phyloP scores from a whole-genome alignment of 1,140 invertebrate genomes.

The Cydia splendana region DNA sequence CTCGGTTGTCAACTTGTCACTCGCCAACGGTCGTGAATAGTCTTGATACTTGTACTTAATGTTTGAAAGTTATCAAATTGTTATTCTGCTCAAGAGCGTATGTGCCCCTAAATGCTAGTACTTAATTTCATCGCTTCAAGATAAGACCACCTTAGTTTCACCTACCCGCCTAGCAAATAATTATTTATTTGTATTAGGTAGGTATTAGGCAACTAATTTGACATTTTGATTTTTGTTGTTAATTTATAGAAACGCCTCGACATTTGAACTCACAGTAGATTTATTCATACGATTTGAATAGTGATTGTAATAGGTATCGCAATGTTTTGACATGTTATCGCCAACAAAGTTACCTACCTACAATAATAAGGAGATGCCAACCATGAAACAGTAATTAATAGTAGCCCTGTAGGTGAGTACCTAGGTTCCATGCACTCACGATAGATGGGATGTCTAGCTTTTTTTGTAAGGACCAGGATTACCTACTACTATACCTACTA shows the following conservation, averaged over 20 bases:
- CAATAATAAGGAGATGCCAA: too few relatives aligned
- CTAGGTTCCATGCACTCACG: too few relatives aligned
- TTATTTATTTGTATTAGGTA: neutral
- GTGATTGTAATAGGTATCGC: neutral
- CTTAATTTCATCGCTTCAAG: too few relatives aligned
- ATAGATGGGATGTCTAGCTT: too few relatives aligned
- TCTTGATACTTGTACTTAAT: neutral
- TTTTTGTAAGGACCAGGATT: too few relatives aligned
- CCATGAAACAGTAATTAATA: too few relatives aligned
- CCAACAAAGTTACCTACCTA: too few relatives aligned
- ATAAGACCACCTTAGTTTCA: too few relatives aligned
- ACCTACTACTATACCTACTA: too few relatives aligned
- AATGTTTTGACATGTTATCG: neutral
- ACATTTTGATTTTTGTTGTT: neutral
- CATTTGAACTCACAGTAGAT: neutral
- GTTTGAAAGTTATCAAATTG: neutral
- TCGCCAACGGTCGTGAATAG: neutral
- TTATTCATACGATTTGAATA: neutral
- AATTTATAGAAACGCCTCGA: neutral
- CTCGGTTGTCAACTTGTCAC: slow-evolving; percentile 12
- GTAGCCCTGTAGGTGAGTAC: too few relatives aligned
- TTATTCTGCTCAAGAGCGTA: neutral
- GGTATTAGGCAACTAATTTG: neutral
- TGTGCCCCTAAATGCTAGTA: too few relatives aligned
- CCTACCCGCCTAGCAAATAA: too few relatives aligned